These are phyloP conservation scores for Cynopterus sphinx DNA, from an alignment of 2,797 vertebrate genomes.

Conservation along the genomic window DNA sequence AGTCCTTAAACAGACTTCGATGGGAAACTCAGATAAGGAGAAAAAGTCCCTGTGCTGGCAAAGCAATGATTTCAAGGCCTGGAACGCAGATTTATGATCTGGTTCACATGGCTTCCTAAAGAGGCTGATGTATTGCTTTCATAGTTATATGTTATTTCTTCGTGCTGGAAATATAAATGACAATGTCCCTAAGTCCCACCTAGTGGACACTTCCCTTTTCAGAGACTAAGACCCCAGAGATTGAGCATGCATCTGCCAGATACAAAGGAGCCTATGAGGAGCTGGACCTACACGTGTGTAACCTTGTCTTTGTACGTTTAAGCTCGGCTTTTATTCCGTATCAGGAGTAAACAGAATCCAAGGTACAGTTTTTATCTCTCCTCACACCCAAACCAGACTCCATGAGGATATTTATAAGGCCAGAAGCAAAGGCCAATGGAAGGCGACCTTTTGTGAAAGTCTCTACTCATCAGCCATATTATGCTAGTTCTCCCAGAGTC, in stretches of 20 bases:
- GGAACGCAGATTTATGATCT: conserved; percentile 27
- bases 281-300: background rate
- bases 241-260: background rate
- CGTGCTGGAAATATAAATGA: background rate
- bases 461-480: background rate
- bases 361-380: background rate
- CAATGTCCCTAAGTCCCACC: background rate
- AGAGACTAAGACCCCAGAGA: background rate
- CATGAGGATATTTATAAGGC: background rate
- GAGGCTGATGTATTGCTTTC: background rate
- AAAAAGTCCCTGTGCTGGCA: background rate
- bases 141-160: background rate
- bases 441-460: background rate
- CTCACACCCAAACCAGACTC: background rate
- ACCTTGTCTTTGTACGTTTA: background rate
- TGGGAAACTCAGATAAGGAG: conserved; percentile 58
- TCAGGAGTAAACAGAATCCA: background rate
- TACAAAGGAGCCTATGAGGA: background rate
- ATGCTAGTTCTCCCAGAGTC: background rate
- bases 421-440: background rate
- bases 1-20: background rate
- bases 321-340: background rate
- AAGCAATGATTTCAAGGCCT: background rate
- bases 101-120: background rate
- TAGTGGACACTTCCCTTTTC: background rate